Percentiles rank a stretch among this genome's conserved stretches.
Conservation (phyloP, 2,113 vertebrate species). For the Gopherus flavomarginatus region DNA sequence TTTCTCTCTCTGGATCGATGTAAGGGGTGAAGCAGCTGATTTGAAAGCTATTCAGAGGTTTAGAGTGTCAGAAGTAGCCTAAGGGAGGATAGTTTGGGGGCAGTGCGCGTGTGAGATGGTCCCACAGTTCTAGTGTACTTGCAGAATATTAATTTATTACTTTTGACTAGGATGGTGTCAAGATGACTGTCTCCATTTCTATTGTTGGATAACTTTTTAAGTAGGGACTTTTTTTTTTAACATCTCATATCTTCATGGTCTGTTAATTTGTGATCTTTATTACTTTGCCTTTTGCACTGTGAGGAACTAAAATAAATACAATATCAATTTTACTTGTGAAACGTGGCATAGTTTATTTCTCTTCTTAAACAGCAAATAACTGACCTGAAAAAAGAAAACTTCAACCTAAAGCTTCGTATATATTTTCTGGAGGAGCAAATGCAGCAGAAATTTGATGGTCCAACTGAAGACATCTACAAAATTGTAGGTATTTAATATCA, state of each 20-base stretch:
- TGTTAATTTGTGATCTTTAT: background rate
- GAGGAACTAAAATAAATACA: background rate
- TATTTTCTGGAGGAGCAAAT: constrained; percentile 97
- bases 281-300: background rate
- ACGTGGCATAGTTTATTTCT: background rate
- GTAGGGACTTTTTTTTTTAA: background rate
- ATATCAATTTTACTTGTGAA: background rate
- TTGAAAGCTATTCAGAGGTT: background rate
- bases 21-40: background rate
- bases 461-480: constrained; percentile 92
- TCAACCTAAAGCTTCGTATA: constrained; percentile 97
- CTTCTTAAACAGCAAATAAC: constrained; percentile 90
- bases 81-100: rapidly evolving
- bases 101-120: background rate
- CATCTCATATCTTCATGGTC: rapidly evolving
- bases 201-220: background rate
- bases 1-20: rapidly evolving
- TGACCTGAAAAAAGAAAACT: constrained; percentile 97
- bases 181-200: background rate
- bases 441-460: constrained; percentile 93
- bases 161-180: background rate
- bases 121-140: background rate
- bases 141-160: background rate
- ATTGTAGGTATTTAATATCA: constrained; percentile 78
- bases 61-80: background rate